phyloP scores from a whole-genome alignment of 2,888 invertebrate species.

The Platycnemis pennipes region DNA sequence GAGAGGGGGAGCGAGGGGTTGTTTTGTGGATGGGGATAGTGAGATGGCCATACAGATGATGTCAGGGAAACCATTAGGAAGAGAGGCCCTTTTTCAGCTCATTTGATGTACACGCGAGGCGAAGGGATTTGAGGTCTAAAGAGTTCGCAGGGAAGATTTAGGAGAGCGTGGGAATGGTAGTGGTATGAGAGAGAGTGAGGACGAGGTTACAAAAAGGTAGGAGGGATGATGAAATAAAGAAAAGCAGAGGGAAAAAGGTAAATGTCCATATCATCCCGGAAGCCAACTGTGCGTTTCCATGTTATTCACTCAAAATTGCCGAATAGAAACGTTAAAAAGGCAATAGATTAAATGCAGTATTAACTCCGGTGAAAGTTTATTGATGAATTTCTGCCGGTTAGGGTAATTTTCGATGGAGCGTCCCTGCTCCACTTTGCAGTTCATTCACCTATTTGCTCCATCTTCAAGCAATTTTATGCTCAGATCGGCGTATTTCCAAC shows the following conservation, averaged over 20 bases:
- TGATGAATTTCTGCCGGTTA: too few relatives aligned
- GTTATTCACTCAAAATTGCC: background rate
- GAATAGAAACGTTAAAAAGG: background rate
- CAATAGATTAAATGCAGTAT: background rate
- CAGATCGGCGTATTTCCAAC: too few relatives aligned
- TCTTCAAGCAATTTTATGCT: too few relatives aligned
- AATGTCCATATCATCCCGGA: too few relatives aligned
- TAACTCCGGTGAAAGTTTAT: too few relatives aligned
- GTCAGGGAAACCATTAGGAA: slow-evolving; percentile 62
- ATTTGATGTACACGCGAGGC: slow-evolving; percentile 59
- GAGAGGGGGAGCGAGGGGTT: background rate
- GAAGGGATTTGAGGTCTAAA: background rate
- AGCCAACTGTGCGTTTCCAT: background rate
- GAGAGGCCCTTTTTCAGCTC: slow-evolving; percentile 64
- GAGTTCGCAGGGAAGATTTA: background rate
- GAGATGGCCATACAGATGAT: slow-evolving; percentile 43
- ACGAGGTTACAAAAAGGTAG: background rate
- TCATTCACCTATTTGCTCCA: too few relatives aligned
- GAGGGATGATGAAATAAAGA: background rate
- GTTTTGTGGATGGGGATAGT: background rate
- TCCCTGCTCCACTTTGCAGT: too few relatives aligned
- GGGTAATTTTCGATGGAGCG: too few relatives aligned
- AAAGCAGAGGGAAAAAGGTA: background rate
- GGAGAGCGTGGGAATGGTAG: background rate
- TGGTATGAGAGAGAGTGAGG: background rate